phyloP scores from a whole-genome alignment of 2,113 vertebrate genomes.

The Cricetomys ansorgei region DNA sequence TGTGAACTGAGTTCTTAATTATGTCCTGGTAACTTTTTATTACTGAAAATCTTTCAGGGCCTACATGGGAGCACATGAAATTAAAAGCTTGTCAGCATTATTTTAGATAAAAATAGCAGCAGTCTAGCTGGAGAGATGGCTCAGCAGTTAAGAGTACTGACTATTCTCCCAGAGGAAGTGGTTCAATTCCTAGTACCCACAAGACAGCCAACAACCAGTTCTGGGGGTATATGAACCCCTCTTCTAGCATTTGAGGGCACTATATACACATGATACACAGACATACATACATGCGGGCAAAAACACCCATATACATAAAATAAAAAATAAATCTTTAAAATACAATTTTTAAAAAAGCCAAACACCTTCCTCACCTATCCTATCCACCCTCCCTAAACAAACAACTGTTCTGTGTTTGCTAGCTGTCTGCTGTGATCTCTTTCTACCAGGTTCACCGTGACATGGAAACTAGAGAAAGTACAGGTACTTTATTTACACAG shows the following conservation, averaged over 20 bases:
- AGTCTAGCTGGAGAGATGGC: neutral
- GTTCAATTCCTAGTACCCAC: neutral
- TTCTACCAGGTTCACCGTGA: neutral
- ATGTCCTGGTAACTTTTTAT: neutral
- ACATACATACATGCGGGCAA: neutral
- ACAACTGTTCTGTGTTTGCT: neutral
- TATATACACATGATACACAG: neutral
- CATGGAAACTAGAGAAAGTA: conserved; percentile 18
- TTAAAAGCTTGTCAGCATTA: neutral
- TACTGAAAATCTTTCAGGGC: conserved; percentile 24
- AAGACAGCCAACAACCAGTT: neutral
- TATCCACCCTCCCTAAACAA: neutral
- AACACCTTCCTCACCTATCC: neutral
- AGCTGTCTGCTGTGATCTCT: neutral
- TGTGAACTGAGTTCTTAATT: neutral
- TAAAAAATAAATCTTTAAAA: neutral
- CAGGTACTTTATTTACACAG: conserved; percentile 48
- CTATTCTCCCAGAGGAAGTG: neutral
- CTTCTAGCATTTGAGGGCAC: neutral
- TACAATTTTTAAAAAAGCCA: neutral
- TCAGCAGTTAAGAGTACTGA: neutral
- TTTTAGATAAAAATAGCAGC: neutral
- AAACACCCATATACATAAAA: neutral
- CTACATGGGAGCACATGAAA: neutral
- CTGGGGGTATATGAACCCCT: neutral